Base-by-base conservation (phyloP, 2,888 invertebrate species). In the Sthenelais limicola region DNA sequence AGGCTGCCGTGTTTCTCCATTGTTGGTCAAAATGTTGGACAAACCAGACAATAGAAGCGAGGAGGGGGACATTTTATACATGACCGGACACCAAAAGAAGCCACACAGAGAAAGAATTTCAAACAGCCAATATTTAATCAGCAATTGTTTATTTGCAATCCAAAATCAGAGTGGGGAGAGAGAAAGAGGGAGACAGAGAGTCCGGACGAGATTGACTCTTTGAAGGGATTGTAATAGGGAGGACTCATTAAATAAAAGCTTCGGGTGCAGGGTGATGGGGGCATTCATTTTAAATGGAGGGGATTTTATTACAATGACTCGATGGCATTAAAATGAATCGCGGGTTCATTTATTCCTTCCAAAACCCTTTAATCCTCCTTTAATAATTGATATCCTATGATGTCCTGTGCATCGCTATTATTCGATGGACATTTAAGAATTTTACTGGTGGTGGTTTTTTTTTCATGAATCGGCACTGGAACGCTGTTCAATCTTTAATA, bases 41-140 rank as follows among this genome's bases (percentile, higher is more conserved):
- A 56, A n/a, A 18, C 12, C 28, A 24, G 30, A 56, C 56, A 56
- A 56, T 28, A 32, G 32, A 18, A 33, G 32, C 28, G 28, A 32
- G 9, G 32, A 12, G 18, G 33, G 32, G 32, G 52, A 33, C 56
- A 56, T 56, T 56, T 56, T 33, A 56, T 56, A 56, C 56, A 32
- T 56, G 56, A 33, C 5, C 56, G n/a, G 56, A 56, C 30, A n/a
- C 32, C 56, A n/a, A 56, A 56, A 56, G 56, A 24, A 21, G 56
- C 56, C 56, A 5, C 32, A 32, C 32, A 12, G 32, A 28, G 56
- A 56, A 28, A 56, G 56, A 56, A 56, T 28, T 33, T 33, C 30
- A 21, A 24, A 32, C 56, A 56, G 56, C 33, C 56, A 56, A 56
- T 56, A 56, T 56, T 56, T 56, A 56, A 56, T 56, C 56, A 56